Percentiles rank a stretch among this genome's conserved stretches.
These are phyloP conservation scores for Campylorhamphus procurvoides DNA, from an alignment of 2,113 vertebrate genomes.

Conservation along the genomic window DNA sequence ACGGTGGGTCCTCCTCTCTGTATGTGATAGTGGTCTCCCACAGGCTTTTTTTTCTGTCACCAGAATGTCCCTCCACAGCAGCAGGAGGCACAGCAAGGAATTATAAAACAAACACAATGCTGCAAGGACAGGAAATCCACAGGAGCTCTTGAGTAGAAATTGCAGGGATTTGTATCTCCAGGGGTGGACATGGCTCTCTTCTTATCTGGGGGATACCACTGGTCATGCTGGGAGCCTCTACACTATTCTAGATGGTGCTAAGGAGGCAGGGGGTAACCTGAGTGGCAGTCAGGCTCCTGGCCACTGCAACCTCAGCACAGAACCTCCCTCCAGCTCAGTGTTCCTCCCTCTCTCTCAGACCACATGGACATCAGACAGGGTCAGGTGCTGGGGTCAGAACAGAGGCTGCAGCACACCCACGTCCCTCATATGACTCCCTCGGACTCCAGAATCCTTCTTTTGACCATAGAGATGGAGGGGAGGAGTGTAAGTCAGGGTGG, in stretches of 20 bases:
- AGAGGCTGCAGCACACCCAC: background rate
- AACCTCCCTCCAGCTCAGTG: background rate
- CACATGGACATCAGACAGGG: background rate
- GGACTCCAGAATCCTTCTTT: background rate
- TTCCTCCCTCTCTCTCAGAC: background rate
- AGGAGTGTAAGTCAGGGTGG: background rate
- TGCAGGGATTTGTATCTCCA: background rate
- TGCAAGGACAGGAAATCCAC: accelerated
- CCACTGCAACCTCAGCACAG: accelerated
- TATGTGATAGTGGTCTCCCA: background rate
- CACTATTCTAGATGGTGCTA: background rate
- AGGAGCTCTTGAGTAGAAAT: background rate
- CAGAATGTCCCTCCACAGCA: background rate
- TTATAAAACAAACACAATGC: accelerated
- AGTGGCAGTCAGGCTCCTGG: background rate
- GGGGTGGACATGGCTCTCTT: accelerated
- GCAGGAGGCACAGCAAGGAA: background rate
- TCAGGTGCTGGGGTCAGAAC: background rate
- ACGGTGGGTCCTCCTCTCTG: accelerated
- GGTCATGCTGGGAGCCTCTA: no score
- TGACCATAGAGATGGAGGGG: accelerated
- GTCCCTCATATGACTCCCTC: accelerated
- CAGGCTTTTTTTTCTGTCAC: background rate
- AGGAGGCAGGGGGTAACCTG: accelerated
- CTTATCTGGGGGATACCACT: background rate